Conservation (phyloP, 2,888 invertebrate species). For the Tipula confusa region DNA sequence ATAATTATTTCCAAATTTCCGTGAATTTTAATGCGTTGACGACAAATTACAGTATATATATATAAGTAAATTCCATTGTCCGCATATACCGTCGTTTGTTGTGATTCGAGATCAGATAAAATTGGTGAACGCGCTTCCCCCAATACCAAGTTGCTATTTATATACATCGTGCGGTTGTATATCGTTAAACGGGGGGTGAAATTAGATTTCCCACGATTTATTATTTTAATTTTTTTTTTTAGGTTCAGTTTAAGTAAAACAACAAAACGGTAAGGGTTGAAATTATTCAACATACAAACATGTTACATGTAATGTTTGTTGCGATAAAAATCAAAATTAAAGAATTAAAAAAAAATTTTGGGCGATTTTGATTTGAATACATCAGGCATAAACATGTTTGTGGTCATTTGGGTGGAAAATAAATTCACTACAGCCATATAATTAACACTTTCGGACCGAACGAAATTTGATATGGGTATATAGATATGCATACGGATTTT, state of each 20-base stretch:
- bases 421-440: not conserved
- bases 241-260: not conserved
- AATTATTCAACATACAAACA: no score
- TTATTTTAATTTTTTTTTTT: not conserved
- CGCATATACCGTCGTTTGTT: not conserved
- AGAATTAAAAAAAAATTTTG: not conserved
- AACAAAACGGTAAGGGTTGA: constrained; percentile 25
- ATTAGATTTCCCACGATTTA: not conserved
- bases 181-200: constrained; percentile 20
- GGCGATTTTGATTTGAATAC: not conserved
- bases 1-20: not conserved
- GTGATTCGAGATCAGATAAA: not conserved
- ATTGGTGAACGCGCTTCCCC: not conserved
- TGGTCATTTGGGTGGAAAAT: constrained; percentile 5
- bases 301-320: not conserved
- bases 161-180: not conserved
- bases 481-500: not conserved
- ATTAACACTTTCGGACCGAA: not conserved
- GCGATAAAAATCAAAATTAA: constrained; percentile 6
- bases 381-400: not conserved
- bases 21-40: not conserved
- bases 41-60: not conserved
- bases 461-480: not conserved
- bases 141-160: not conserved
- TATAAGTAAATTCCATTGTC: constrained; percentile 1